These are phyloP conservation scores for Brevipalpus yothersi DNA, from an alignment of 1,140 invertebrate genomes.

Conservation along the genomic window DNA sequence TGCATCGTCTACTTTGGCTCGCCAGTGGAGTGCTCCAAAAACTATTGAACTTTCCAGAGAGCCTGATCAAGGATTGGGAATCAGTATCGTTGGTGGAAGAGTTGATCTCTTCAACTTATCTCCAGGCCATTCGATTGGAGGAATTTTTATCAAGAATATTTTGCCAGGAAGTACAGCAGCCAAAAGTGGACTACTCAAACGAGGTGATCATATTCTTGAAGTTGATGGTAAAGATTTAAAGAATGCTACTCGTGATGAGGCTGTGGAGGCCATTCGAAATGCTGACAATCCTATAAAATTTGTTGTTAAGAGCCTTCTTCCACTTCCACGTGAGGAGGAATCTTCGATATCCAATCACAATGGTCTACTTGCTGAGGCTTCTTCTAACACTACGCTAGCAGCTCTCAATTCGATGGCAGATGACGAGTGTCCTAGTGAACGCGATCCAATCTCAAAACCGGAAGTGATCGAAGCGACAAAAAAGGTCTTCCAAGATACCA, in stretches of 20 bases:
- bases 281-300: constrained; percentile 51
- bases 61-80: constrained; percentile 50
- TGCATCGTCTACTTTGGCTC: neutral
- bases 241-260: constrained; percentile 83
- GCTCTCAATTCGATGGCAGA: constrained; percentile 3
- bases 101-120: constrained; percentile 30
- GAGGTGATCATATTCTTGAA: constrained; percentile 75
- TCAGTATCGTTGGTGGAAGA: constrained; percentile 90
- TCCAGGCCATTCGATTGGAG: constrained; percentile 34
- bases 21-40: constrained; percentile 50
- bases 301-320: constrained; percentile 68
- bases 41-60: constrained; percentile 42
- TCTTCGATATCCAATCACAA: neutral
- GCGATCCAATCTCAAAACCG: neutral
- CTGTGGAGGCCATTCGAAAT: constrained; percentile 69
- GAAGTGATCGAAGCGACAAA: neutral
- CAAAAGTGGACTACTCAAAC: constrained; percentile 53
- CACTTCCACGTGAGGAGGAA: constrained; percentile 17
- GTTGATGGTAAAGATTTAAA: constrained; percentile 68
- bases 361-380: neutral
- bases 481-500: constrained; percentile 3
- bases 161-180: constrained; percentile 83
- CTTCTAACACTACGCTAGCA: constrained; percentile 1
- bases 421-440: constrained; percentile 2
- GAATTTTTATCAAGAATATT: constrained; percentile 96